Evolutionary conservation across 1,140 invertebrate species (phyloP).

Genomic region (Ctenoplectra terminalis): DNA sequence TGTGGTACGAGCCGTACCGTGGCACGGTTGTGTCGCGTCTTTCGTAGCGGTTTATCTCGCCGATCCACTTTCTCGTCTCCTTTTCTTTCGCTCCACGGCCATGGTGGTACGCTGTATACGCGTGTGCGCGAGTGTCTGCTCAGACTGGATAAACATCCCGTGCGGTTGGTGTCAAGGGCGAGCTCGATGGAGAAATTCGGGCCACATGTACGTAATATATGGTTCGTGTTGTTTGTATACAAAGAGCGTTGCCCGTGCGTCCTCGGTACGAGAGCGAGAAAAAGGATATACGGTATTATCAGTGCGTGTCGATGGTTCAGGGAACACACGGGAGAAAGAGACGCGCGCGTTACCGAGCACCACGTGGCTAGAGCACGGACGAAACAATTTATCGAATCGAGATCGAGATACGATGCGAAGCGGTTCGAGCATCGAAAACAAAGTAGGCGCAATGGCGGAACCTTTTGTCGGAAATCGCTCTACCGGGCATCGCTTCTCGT

Average conservation of each 20-base stretch:
- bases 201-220: background rate
- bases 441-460: constrained; percentile 29
- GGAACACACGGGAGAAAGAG: background rate
- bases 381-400: background rate
- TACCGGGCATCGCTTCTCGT: background rate
- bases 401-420: no score
- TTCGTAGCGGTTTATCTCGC: background rate
- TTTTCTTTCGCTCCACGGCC: background rate
- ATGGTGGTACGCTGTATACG: constrained; percentile 3
- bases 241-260: background rate
- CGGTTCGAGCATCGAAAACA: background rate
- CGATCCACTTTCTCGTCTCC: constrained; percentile 13
- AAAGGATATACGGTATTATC: background rate
- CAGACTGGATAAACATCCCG: constrained; percentile 32
- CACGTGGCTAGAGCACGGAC: constrained; percentile 15
- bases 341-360: background rate
- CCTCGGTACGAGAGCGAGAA: background rate
- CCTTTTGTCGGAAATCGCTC: constrained; percentile 40
- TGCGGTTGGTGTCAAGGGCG: constrained; percentile 42
- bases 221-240: constrained; percentile 42
- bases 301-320: background rate
- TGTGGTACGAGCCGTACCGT: constrained; percentile 72
- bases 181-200: background rate
- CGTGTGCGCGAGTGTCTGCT: constrained; percentile 44
- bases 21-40: constrained; percentile 46